phyloP scores from a whole-genome alignment of 2,888 invertebrate species.

The Temnothorax rugatulus region DNA sequence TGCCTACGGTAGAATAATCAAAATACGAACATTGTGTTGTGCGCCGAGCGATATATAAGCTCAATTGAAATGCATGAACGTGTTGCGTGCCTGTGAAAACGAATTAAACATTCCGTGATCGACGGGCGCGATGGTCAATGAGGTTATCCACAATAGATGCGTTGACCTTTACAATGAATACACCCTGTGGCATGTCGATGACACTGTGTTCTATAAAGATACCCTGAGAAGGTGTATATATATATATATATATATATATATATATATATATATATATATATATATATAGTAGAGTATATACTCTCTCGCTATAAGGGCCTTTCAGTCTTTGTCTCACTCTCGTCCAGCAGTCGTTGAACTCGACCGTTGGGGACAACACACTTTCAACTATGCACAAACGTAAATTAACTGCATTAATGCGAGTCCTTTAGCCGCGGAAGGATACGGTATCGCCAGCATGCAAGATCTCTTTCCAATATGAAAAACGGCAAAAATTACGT shows the following conservation, averaged over 20 bases:
- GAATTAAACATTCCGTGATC: constrained; percentile 62
- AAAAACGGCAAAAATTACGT: background rate
- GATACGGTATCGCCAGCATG: constrained; percentile 9
- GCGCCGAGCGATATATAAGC: background rate
- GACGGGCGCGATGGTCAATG: constrained; percentile 64
- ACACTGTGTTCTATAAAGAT: constrained; percentile 82
- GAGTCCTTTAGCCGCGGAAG: constrained; percentile 61
- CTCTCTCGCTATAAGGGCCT: background rate
- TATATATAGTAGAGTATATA: no score
- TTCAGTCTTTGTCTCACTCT: constrained; percentile 74
- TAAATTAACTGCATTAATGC: constrained; percentile 62
- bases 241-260: background rate
- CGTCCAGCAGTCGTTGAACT: constrained; percentile 78
- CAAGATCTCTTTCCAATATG: background rate
- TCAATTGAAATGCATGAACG: constrained; percentile 3
- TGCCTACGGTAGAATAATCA: background rate
- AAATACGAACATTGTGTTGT: background rate
- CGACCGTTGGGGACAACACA: constrained; percentile 78
- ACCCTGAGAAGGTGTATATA: constrained; percentile 68
- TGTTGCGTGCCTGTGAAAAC: constrained; percentile 39
- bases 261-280: background rate
- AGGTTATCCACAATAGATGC: constrained; percentile 82
- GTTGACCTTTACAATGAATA: constrained; percentile 82
- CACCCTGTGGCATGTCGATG: constrained; percentile 79
- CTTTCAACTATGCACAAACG: constrained; percentile 75